These are phyloP conservation scores for Epinephelus lanceolatus DNA, from an alignment of 2,113 vertebrate genomes.

Conservation along the genomic window DNA sequence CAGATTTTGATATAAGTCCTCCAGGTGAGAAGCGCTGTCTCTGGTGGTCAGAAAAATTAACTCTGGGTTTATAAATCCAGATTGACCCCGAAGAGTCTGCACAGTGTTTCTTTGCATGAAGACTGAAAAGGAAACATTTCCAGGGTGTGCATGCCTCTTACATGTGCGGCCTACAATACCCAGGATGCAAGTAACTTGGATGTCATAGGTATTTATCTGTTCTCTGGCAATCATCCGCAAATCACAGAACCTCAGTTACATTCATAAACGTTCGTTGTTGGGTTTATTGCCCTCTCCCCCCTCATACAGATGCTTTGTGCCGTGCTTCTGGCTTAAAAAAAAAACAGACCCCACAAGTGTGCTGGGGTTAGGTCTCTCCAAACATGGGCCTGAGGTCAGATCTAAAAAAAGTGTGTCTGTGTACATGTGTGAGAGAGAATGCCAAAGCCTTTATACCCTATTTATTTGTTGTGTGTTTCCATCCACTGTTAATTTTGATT, in stretches of 20 bases:
- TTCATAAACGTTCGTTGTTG: conserved; percentile 53
- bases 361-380: conserved; percentile 83
- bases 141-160: conserved; percentile 13
- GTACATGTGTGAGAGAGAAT: conserved; percentile 47
- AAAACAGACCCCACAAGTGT: conserved; percentile 84
- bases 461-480: conserved; percentile 74
- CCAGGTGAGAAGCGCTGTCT: not conserved
- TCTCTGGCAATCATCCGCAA: conserved; percentile 39
- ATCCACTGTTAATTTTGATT: conserved; percentile 75
- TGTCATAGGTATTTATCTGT: conserved; percentile 14
- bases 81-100: not conserved
- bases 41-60: not conserved
- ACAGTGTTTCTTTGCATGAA: not conserved
- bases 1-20: not conserved
- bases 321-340: conserved; percentile 87
- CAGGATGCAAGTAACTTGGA: conserved; percentile 2
- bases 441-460: conserved; percentile 82
- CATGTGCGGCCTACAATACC: conserved; percentile 9
- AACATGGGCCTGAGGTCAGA: conserved; percentile 73
- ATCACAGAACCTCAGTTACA: conserved; percentile 47
- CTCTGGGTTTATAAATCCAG: not conserved
- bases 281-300: conserved; percentile 37
- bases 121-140: conserved; percentile 51
- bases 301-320: conserved; percentile 88
- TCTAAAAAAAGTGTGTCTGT: conserved; percentile 57